Percentiles rank a stretch among this genome's conserved stretches.
Evolutionary conservation across 2,113 vertebrate genomes (phyloP).

Genomic region (Pseudopodoces humilis): DNA sequence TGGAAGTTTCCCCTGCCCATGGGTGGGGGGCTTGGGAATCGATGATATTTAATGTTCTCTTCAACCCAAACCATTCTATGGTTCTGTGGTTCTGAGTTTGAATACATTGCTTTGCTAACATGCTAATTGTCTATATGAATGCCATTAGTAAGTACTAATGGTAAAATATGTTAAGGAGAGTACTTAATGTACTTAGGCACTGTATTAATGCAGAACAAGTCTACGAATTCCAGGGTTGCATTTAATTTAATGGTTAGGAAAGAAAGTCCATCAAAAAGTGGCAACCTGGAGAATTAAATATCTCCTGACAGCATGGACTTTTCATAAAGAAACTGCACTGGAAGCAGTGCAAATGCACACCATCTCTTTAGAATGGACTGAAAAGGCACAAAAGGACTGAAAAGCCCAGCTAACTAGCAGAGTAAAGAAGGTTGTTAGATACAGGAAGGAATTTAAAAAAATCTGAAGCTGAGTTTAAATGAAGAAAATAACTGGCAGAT

Average conservation of each 20-base stretch:
- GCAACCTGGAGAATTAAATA: neutral
- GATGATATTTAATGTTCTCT: neutral
- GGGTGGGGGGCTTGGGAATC: neutral
- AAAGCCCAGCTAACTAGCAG: constrained; percentile 1
- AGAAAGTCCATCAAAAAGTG: neutral
- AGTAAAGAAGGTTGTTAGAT: constrained; percentile 23
- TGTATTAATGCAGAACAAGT: neutral
- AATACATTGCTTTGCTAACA: neutral
- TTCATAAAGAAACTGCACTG: neutral
- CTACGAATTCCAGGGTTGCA: neutral
- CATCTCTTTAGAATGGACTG: neutral
- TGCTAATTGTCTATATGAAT: neutral
- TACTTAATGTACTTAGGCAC: neutral
- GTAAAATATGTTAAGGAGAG: neutral
- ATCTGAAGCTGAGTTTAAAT: neutral
- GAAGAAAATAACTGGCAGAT: constrained; percentile 19
- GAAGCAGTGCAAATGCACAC: neutral
- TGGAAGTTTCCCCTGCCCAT: neutral
- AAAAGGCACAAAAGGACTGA: constrained; percentile 5
- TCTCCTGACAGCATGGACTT: neutral
- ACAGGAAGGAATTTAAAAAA: neutral
- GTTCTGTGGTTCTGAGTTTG: neutral
- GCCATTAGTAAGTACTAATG: neutral
- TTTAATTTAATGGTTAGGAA: neutral
- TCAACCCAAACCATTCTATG: neutral